Evolutionary conservation across 2,113 vertebrate species (phyloP).

Genomic region (Glareola pratincola): DNA sequence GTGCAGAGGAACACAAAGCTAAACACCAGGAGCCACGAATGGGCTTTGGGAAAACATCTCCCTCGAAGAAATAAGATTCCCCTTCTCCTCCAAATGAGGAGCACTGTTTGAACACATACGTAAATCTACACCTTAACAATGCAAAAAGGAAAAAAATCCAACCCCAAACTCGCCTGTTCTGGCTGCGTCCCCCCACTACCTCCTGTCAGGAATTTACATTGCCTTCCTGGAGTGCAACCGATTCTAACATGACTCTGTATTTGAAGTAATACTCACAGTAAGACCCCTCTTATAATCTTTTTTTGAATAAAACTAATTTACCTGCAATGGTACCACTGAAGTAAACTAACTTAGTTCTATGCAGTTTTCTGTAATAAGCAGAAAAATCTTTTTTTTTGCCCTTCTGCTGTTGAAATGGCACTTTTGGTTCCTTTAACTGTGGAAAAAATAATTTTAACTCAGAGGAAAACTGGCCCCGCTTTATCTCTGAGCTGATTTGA

Average conservation of each 20-base stretch:
- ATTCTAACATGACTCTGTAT: neutral
- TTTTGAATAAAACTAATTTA: neutral
- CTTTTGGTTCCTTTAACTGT: conserved; percentile 31
- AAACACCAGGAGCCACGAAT: neutral
- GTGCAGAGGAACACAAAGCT: neutral
- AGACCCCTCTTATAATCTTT: neutral
- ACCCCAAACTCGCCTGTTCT: neutral
- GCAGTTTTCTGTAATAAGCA: neutral
- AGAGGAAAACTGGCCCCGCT: neutral
- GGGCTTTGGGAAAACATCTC: neutral
- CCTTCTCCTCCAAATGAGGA: neutral
- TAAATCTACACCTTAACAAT: neutral
- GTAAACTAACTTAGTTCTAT: neutral
- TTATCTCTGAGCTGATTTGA: neutral
- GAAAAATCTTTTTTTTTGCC: neutral
- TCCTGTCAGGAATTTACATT: neutral
- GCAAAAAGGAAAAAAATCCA: neutral
- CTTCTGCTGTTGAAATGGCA: conserved; percentile 13
- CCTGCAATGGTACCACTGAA: neutral
- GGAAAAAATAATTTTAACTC: neutral
- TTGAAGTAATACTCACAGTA: neutral
- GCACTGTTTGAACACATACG: neutral
- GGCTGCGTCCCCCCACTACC: neutral
- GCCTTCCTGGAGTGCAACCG: neutral
- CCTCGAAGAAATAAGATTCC: neutral